Conservation (phyloP, 2,888 invertebrate species). For the Drosophila helvetica region DNA sequence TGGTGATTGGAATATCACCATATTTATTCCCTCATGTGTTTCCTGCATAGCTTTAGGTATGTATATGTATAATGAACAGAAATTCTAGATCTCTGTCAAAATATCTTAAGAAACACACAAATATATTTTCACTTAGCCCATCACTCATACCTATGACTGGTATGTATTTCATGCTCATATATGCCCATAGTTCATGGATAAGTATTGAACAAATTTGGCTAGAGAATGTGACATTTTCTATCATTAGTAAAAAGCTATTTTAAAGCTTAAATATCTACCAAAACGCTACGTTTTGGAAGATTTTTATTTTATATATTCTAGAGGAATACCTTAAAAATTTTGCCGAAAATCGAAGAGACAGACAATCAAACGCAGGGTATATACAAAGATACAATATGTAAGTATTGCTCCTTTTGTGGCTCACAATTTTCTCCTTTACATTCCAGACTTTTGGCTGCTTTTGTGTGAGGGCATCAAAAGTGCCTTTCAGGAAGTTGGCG, state of each 20-base stretch:
- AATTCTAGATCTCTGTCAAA: neutral
- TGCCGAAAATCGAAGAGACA: no score
- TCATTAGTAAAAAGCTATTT: neutral
- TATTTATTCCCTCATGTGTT: neutral
- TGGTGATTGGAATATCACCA: neutral
- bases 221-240: neutral
- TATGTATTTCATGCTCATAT: neutral
- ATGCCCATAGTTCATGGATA: neutral
- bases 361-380: no score
- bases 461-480: conserved; percentile 7
- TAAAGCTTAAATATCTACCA: no score
- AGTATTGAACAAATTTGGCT: neutral
- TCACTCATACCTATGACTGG: neutral
- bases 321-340: no score
- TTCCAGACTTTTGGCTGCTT: neutral
- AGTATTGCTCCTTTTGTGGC: neutral
- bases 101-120: neutral
- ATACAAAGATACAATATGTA: neutral
- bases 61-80: neutral
- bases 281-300: no score
- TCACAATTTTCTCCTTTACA: neutral
- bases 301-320: no score
- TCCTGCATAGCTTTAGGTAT: neutral
- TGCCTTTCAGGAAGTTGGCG: conserved; percentile 38
- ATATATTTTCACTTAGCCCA: neutral